Evolutionary conservation across 1,140 invertebrate genomes (phyloP).

Genomic region (Oncopeltus fasciatus): DNA sequence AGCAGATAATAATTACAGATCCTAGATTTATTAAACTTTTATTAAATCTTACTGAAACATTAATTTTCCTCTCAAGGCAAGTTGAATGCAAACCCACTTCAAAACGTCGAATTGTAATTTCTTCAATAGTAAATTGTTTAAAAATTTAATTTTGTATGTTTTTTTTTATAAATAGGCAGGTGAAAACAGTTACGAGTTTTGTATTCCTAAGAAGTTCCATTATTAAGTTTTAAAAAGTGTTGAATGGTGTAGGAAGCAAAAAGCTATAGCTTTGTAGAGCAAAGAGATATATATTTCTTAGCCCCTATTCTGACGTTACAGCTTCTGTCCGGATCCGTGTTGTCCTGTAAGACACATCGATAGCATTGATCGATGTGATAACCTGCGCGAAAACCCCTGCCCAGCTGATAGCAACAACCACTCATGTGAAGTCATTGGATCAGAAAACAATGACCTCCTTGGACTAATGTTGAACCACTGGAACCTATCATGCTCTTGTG

Average conservation of each 20-base stretch:
- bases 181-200: not conserved
- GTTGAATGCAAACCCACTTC: too few species aligned
- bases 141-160: not conserved
- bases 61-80: too few species aligned
- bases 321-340: constrained; percentile 50
- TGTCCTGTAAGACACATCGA: constrained; percentile 34
- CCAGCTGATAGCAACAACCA: constrained; percentile 19
- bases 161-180: not conserved
- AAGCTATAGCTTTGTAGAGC: not conserved
- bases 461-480: constrained; percentile 37
- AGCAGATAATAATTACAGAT: too few species aligned
- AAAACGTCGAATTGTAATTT: not conserved
- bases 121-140: not conserved
- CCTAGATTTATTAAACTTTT: too few species aligned
- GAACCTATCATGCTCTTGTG: constrained; percentile 43
- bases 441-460: constrained; percentile 36
- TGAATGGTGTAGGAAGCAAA: too few species aligned
- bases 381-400: constrained; percentile 19
- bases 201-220: not conserved
- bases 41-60: too few species aligned
- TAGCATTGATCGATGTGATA: constrained; percentile 30
- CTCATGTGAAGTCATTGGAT: constrained; percentile 32
- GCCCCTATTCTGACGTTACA: too few species aligned
- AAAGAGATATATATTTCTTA: not conserved
- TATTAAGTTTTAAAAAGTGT: not conserved